A percentile compares a stretch with the other conserved stretches of the same genome.
These are phyloP conservation scores for Epinephelus coioides DNA, from an alignment of 2,797 vertebrate species.

Conservation along the genomic window DNA sequence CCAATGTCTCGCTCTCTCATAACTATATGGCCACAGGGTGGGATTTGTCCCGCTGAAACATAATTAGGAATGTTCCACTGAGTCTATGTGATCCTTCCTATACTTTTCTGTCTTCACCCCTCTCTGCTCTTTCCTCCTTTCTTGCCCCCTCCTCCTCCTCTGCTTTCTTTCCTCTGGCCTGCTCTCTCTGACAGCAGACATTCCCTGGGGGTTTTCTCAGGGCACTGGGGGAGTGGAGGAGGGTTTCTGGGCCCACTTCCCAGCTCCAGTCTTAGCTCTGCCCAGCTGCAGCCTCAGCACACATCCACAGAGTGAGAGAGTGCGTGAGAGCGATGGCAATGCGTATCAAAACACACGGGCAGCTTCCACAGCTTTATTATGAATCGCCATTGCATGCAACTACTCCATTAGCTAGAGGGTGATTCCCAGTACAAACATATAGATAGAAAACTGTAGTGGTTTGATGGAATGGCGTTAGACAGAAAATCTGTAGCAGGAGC, in stretches of 20 bases:
- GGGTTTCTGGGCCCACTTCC: constrained; percentile 76
- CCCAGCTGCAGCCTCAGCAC: constrained; percentile 77
- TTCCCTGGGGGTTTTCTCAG: constrained; percentile 77
- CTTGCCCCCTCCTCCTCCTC: constrained; percentile 45
- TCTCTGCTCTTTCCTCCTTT: constrained; percentile 58
- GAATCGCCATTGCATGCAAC: constrained; percentile 73
- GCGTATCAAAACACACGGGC: constrained; percentile 74
- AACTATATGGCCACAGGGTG: constrained; percentile 72
- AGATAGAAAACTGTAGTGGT: constrained; percentile 64
- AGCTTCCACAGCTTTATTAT: constrained; percentile 70
- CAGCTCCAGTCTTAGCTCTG: constrained; percentile 73
- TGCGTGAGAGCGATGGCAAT: constrained; percentile 72
- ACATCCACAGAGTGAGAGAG: constrained; percentile 69
- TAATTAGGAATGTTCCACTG: constrained; percentile 82
- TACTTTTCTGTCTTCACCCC: constrained; percentile 54
- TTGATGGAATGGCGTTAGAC: constrained; percentile 58
- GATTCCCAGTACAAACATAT: constrained; percentile 67
- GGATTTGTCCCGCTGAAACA: constrained; percentile 79
- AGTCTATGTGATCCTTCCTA: constrained; percentile 68
- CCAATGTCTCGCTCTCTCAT: constrained; percentile 65
- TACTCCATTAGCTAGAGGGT: constrained; percentile 61
- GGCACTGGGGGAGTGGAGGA: constrained; percentile 63
- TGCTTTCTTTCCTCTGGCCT: constrained; percentile 71
- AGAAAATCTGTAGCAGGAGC: constrained; percentile 64
- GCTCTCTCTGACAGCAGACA: constrained; percentile 76